Percentiles rank a stretch among this genome's conserved stretches.
phyloP scores from a whole-genome alignment of 2,888 invertebrate genomes.

The Melitaea athalia region DNA sequence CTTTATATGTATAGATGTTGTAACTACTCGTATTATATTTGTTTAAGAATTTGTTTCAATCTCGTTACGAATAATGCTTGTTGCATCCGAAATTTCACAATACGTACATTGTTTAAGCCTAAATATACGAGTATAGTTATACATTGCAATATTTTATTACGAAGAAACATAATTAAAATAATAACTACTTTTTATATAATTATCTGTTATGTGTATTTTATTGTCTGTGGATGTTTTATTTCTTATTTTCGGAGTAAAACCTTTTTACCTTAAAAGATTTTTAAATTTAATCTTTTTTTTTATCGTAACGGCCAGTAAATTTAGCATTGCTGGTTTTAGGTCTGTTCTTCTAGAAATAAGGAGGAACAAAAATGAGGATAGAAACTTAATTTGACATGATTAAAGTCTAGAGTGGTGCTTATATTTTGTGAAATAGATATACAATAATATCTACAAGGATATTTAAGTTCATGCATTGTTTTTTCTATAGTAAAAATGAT shows the following conservation, averaged over 20 bases:
- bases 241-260: background rate
- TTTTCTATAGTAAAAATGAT: too few relatives aligned
- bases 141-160: constrained; percentile 9
- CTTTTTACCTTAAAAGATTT: background rate
- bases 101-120: background rate
- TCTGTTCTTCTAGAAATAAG: too few relatives aligned
- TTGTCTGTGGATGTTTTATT: constrained; percentile 2
- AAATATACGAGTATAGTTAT: background rate
- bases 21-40: background rate
- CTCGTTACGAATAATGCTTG: constrained; percentile 6
- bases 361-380: too few relatives aligned
- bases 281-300: background rate
- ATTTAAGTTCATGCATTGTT: too few relatives aligned
- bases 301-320: background rate
- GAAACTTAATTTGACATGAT: too few relatives aligned
- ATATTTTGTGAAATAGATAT: too few relatives aligned
- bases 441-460: too few relatives aligned
- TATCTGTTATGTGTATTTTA: background rate
- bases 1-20: too few relatives aligned
- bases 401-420: too few relatives aligned
- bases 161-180: background rate
- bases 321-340: too few relatives aligned
- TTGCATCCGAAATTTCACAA: background rate
- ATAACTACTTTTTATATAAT: constrained; percentile 6
- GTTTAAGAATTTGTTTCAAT: background rate